A percentile compares a stretch with the other conserved stretches of the same genome.
Evolutionary conservation across 1,140 invertebrate species (phyloP).

Genomic region (Drosophila melanica): DNA sequence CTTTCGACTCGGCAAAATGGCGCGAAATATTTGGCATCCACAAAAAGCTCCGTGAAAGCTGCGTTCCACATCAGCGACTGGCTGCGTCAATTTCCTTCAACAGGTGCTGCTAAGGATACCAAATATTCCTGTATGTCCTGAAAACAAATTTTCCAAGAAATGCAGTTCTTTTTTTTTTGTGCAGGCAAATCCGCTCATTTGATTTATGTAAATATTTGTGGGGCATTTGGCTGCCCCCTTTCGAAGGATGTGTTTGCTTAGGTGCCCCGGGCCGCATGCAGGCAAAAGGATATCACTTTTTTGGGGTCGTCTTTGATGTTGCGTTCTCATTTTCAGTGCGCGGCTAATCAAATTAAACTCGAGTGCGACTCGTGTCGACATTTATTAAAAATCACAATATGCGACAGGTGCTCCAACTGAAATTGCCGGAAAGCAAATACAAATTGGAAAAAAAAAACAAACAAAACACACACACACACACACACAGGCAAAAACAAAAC

Average conservation of each 20-base stretch:
- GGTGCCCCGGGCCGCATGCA: conserved; percentile 3
- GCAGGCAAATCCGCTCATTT: conserved; percentile 63
- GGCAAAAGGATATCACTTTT: conserved; percentile 27
- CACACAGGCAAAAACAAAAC: conserved; percentile 12
- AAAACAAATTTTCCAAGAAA: conserved; percentile 32
- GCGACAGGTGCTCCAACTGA: conserved; percentile 24
- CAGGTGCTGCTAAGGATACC: conserved; percentile 2
- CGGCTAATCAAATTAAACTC: conserved; percentile 73
- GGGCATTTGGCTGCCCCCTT: conserved; percentile 53
- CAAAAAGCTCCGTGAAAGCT: conserved; percentile 62
- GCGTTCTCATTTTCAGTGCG: conserved; percentile 2
- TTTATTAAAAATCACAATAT: conserved; percentile 76
- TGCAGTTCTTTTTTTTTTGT: conserved; percentile 50
- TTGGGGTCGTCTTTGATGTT: conserved; percentile 54
- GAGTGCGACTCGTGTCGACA: conserved; percentile 54
- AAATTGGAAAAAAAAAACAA: conserved; percentile 57
- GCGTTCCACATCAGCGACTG: conserved; percentile 48
- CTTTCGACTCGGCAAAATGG: conserved; percentile 58
- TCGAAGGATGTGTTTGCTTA: conserved; percentile 51
- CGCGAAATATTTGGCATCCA: conserved; percentile 63
- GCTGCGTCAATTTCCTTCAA: conserved; percentile 17
- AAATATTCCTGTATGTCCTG: conserved; percentile 7
- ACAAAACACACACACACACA: conserved; percentile 10
- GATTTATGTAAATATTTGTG: conserved; percentile 75
- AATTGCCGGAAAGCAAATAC: conserved; percentile 42